Evolutionary conservation across 2,888 invertebrate species (phyloP), one percentile per base, ranked within the genome.

Genomic region (Pseudanteris insignis): DNA sequence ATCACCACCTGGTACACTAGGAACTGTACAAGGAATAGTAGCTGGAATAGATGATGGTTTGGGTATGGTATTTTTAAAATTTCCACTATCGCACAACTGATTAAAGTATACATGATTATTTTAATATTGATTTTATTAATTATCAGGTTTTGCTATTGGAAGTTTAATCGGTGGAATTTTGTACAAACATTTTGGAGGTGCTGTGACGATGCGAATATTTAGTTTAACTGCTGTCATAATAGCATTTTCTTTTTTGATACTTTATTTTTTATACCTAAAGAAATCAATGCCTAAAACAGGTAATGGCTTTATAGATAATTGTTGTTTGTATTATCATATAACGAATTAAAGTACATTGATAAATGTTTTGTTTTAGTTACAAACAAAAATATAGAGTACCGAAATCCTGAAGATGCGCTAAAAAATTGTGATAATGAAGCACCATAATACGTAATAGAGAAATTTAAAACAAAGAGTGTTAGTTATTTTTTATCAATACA

Each of bases 31-130:
- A 76, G 92, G 92, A 0, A 85, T 93, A 15, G 89, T 91, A 25
- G 91, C 92, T 0, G 92, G 92, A n/a, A 88, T 92, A 87, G 92
- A 92, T 73, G 93, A 93, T 72, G 92, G 92, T 0, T 81, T 92
- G 15, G 90, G 89, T 89, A 21, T 21, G 21, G 3, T 21, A 5
- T 21, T 21, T 21, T 21, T 21, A 5, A 5, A 21, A 21, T 21
- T 21, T 21, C n/a, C n/a, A n/a, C n/a, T n/a, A n/a, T n/a, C n/a
- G n/a, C n/a, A n/a, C n/a, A n/a, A n/a, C n/a, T n/a, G n/a, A n/a
- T n/a, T n/a, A n/a, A n/a, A n/a, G n/a, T n/a, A n/a, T n/a, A n/a
- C n/a, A n/a, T n/a, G n/a, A 21, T 21, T 21, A 7, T 21, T 21
- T 5, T 21, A 21, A 21, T 21, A 5, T 21, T 21, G 21, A 21